Base-by-base conservation (phyloP, 1,140 invertebrate species). In the Aplysia californica region DNA sequence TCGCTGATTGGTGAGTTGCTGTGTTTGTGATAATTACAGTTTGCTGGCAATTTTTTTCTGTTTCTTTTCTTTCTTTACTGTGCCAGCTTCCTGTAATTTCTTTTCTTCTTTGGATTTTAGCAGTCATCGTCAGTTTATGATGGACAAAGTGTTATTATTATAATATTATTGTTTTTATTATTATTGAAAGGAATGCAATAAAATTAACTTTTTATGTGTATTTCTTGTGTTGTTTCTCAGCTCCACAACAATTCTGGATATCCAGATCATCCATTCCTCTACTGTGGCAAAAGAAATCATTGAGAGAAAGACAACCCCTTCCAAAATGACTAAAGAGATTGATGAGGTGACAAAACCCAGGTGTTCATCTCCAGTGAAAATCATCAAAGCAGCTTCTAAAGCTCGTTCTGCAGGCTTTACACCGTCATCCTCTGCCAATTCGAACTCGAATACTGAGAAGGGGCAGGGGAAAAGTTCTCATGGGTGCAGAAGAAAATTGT, bases 201-300 rank as follows among this genome's bases (percentile, higher is more conserved):
- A 15, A 41, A 41, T 20, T 15, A 23, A 10, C 10, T 33, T 68
- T 39, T 6, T 41, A 3, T 44, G 23, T 23, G 29, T 68, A 29
- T 4, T 44, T 5, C 20, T 18, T 59, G 10, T 72, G 66, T 70
- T 59, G 29, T 64, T 77, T 90, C 91, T 58, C 83, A 94, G 93
- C 80, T 91, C 92, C 55, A 89, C 87, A 76, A 92, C 93, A 82
- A 94, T 94, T 78, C 73, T 89, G 70, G 90, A 92, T 67, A 86
- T 94, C 74, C 91, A 92, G 83, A 92, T 94, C 79, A 91, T 94
- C 67, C 91, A 93, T 4, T 91, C 90, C 56, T 88, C 92, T 66
- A 85, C 89, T 44, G 88, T 89, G 87, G 93, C 76, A 5, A 90
- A 88, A 56, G 90, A 92, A 15, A 91, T 80, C 55, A 55, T 83